Evolutionary conservation across 2,888 invertebrate species (phyloP).

Genomic region (Drosophila aldrichi): DNA sequence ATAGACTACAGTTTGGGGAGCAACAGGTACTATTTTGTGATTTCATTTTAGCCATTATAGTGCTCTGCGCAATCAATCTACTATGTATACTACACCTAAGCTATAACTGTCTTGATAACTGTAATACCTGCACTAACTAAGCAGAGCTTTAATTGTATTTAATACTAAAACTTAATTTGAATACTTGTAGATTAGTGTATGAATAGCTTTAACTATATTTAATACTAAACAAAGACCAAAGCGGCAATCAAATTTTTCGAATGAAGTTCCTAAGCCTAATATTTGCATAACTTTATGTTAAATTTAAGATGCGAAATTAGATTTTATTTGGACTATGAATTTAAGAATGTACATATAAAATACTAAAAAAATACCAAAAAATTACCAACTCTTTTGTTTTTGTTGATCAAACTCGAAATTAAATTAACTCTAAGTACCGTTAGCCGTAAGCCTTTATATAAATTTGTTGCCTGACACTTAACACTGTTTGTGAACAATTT

Average conservation of each 20-base stretch:
- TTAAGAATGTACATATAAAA: conserved; percentile 11
- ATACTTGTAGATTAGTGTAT: background rate
- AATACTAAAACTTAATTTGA: conserved; percentile 7
- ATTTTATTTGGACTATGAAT: background rate
- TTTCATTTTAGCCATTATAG: conserved; percentile 85
- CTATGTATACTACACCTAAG: conserved; percentile 85
- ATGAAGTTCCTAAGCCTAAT: background rate
- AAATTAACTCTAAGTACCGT: conserved; percentile 16
- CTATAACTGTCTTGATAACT: conserved; percentile 83
- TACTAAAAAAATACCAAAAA: conserved; percentile 14
- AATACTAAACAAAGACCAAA: conserved; percentile 8
- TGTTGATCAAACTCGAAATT: background rate
- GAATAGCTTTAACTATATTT: background rate
- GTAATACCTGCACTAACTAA: conserved; percentile 80
- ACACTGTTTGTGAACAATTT: conserved; percentile 80
- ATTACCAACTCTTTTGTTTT: background rate
- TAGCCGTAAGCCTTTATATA: conserved; percentile 48
- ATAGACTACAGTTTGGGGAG: conserved; percentile 85
- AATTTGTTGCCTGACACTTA: conserved; percentile 73
- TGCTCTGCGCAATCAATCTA: conserved; percentile 85
- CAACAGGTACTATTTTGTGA: conserved; percentile 86
- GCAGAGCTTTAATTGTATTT: conserved; percentile 20
- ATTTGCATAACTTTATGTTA: background rate
- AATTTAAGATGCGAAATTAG: background rate
- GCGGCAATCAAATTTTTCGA: background rate